Evolutionary conservation across 2,797 vertebrate species (phyloP), one percentile per base, ranked within the genome.

Genomic region (Manis javanica): DNA sequence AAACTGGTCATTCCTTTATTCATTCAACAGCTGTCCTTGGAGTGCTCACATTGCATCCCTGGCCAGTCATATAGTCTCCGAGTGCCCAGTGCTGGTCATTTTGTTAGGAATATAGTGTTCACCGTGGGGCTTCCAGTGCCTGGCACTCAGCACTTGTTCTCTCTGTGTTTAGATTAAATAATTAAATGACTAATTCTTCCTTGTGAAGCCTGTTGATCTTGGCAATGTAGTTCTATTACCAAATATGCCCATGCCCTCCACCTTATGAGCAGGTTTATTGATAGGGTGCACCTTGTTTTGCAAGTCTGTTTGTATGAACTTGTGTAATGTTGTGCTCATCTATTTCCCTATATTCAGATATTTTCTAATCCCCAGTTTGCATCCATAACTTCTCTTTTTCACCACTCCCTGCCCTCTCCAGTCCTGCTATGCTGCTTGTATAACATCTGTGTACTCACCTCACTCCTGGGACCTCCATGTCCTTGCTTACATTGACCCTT

Each of bases 221-320:
- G 97, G 72, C 85, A 90, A 29, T 39, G 34, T 61, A 8, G 34
- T 37, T 61, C 66, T 69, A 12, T 78, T 78, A 59, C 78, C 85
- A 77, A 57, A 90, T 29, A 82, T 9, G 55, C 24, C 74, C 55
- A 53, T 19, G 31, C 53, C 57, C 46, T 91, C 34, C 46, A 31
- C 37, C 55, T 89, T 42, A 26, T 15, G 29, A 90, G 63, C 19
- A 91, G 92, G n/a, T 68, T 90, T 95, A 46, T 64, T 59, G 57
- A 86, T 31, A 61, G 39, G 39, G n/a, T 29, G 39, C 55, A 55
- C 57, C 53, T 90, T 90, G 66, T 92, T 90, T 37, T 85, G 69
- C 87, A 95, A 87, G 53, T 66, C 46, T 69, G 74, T 78, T 78
- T 81, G 24, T 75, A 86, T 93, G 57, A 78, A 79, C 81, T 96